phyloP scores from a whole-genome alignment of 2,888 invertebrate species.

The Girardia tigrina region DNA sequence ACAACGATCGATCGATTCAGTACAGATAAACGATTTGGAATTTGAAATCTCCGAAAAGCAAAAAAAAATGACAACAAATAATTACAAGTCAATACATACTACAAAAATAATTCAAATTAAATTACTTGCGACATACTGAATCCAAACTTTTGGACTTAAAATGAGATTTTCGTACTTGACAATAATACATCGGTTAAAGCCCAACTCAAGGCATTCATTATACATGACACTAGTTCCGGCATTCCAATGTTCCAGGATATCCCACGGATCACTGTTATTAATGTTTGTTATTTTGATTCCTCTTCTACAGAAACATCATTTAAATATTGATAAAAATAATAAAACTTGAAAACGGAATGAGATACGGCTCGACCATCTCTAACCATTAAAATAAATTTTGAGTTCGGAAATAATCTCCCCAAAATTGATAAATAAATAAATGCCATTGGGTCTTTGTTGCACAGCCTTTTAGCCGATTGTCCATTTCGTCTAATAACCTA shows the following conservation, averaged over 20 bases:
- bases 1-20: too few relatives aligned
- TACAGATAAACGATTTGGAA: too few relatives aligned
- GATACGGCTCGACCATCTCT: conserved; percentile 94
- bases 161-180: conserved; percentile 33
- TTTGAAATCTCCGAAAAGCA: too few relatives aligned
- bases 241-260: conserved; percentile 26
- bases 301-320: conserved; percentile 60
- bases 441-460: conserved; percentile 97
- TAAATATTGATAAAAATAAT: conserved; percentile 78
- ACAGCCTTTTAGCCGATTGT: conserved; percentile 77
- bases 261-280: background rate
- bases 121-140: background rate
- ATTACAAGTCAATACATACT: too few relatives aligned
- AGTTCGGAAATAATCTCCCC: conserved; percentile 82
- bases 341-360: conserved; percentile 74
- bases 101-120: background rate
- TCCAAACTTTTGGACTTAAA: background rate
- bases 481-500: conserved; percentile 73
- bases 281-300: conserved; percentile 12
- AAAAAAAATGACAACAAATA: too few relatives aligned
- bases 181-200: background rate
- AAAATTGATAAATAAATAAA: conserved; percentile 89
- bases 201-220: conserved; percentile 5
- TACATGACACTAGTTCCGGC: background rate
- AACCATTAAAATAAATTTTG: conserved; percentile 93